Conservation (phyloP, 2,797 vertebrate genomes). For the Pangasius sanitwongsei region DNA sequence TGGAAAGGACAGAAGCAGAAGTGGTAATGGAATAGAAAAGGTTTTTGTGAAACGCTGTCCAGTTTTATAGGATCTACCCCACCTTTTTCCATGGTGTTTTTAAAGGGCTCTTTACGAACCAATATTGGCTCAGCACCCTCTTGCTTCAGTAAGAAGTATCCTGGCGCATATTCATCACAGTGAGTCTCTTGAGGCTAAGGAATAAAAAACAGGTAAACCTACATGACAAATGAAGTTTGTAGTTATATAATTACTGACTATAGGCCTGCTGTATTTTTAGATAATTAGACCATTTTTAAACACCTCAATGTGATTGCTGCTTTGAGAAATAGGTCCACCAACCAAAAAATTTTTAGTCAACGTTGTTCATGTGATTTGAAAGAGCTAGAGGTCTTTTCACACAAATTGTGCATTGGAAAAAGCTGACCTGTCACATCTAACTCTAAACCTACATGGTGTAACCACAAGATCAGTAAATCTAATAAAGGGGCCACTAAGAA, state of each 20-base stretch:
- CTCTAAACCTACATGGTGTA: not conserved
- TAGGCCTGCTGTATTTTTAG: not conserved
- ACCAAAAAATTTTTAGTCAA: not conserved
- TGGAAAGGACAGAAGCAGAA: not conserved
- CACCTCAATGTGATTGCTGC: not conserved
- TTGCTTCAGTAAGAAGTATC: conserved; percentile 60
- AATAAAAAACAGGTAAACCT: not conserved
- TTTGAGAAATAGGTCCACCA: not conserved
- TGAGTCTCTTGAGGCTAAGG: conserved; percentile 48
- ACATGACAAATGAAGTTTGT: not conserved
- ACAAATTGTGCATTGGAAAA: not conserved
- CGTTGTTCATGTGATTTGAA: not conserved
- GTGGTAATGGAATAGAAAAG: not conserved
- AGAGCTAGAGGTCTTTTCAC: not conserved
- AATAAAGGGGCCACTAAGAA: not conserved
- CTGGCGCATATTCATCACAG: conserved; percentile 46
- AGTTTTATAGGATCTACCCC: conserved; percentile 26
- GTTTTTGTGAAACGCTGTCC: not conserved
- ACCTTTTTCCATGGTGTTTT: conserved; percentile 58
- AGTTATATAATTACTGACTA: not conserved
- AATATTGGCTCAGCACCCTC: conserved; percentile 57
- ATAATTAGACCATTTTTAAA: not conserved
- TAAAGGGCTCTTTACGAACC: conserved; percentile 37
- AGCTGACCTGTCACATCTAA: not conserved
- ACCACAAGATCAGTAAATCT: not conserved